phyloP scores from a whole-genome alignment of 2,797 vertebrate species.

The Tokudaia tokunoshimensis region DNA sequence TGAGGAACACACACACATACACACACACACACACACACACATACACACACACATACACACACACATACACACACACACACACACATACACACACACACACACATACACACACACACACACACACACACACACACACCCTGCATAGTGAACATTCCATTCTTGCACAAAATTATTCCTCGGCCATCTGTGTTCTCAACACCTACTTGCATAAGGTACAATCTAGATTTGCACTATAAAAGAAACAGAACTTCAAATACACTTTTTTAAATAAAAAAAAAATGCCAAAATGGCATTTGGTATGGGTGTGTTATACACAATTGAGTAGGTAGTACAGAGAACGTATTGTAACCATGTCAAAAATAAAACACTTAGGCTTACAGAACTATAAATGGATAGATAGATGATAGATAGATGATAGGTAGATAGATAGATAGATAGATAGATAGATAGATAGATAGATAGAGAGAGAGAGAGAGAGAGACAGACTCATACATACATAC shows the following conservation, averaged over 20 bases:
- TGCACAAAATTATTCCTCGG: not conserved
- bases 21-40: too few relatives aligned
- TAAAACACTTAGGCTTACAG: not conserved
- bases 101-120: not conserved
- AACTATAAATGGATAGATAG: not conserved
- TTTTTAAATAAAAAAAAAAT: constrained; percentile 43
- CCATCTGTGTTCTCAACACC: not conserved
- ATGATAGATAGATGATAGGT: too few relatives aligned
- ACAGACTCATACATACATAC: too few relatives aligned
- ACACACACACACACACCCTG: not conserved
- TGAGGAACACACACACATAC: not conserved
- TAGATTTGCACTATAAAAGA: not conserved
- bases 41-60: not conserved
- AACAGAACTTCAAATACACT: not conserved
- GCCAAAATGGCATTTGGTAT: not conserved
- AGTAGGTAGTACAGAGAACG: not conserved
- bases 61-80: not conserved
- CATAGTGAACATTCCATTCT: not conserved
- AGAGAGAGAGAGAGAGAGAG: too few relatives aligned
- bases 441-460: too few relatives aligned
- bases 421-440: too few relatives aligned
- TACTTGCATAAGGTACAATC: constrained; percentile 8
- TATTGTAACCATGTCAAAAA: not conserved
- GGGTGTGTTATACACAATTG: not conserved
- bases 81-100: not conserved